Evolutionary conservation across 2,888 invertebrate species (phyloP), one percentile per base, ranked within the genome.

Genomic region (Philereme transversata): DNA sequence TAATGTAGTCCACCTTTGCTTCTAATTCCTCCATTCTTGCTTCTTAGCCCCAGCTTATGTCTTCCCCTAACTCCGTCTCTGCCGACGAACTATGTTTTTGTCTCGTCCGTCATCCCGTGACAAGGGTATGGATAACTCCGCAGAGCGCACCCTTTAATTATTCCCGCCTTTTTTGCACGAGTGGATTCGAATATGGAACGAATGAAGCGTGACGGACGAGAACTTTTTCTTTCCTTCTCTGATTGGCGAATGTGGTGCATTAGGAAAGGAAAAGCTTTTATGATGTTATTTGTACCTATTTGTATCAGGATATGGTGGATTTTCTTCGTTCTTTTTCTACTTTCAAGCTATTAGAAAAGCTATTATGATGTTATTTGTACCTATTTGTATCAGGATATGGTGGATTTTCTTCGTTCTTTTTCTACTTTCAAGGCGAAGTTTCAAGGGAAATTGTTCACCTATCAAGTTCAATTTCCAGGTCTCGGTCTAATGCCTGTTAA

Each of bases 71-170:
- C 4, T 50, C 41, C 52, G 10, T 49, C 45, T 56, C 56, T 43
- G 51, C 33, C 8, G 9, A 9, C 2, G 46, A 62, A 66, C 68
- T 65, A 70, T 76, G 80, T 82, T 82, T 82, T 82, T 82, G 82
- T 82, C 76, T 78, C 78, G 76, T 81, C 77, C 76, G 78, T 81
- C 79, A 80, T 75, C 71, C 70, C 62, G 67, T 81, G 82, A 82
- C 82, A 79, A 76, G 82, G 82, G 82, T 82, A 65, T 67, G 65
- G 67, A 63, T 67, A 66, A 68, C 72, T 71, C 60, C 57, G 61
- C 76, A 76, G 78, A 65, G 69, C 74, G 70, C 73, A 47, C 74
- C 76, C 78, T 79, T 81, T 82, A 82, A 81, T 82, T 79, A 82
- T 82, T 79, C 78, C 70, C 72, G 68, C 69, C 53, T 64, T 79